Percentiles rank a stretch among this genome's conserved stretches.
Evolutionary conservation across 2,113 vertebrate species (phyloP).

Genomic region (Microcebus tavaratra): DNA sequence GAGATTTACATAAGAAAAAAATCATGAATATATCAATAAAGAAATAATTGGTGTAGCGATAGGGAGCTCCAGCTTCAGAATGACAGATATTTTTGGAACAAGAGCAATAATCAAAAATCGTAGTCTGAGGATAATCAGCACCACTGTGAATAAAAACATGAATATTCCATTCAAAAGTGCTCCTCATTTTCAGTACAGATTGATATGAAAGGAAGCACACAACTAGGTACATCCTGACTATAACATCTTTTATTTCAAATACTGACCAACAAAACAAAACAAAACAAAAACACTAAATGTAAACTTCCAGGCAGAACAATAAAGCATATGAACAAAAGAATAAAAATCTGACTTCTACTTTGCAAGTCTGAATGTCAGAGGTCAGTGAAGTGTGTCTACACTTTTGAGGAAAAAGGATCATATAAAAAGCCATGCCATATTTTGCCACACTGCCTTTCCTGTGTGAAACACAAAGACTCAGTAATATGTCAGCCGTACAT

Average conservation of each 20-base stretch:
- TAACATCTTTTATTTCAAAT: not conserved
- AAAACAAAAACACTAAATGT: not conserved
- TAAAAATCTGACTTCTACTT: not conserved
- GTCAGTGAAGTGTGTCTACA: not conserved
- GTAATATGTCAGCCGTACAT: not conserved
- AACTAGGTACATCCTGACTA: not conserved
- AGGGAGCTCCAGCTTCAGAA: not conserved
- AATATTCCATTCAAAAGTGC: not conserved
- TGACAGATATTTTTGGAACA: not conserved
- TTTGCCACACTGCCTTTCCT: not conserved
- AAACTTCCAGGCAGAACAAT: not conserved
- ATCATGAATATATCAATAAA: not conserved
- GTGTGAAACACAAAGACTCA: not conserved
- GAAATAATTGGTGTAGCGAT: not conserved
- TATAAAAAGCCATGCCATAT: not conserved
- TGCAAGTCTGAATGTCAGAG: not conserved
- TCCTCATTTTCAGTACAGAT: not conserved
- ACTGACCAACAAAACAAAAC: not conserved
- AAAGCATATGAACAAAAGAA: not conserved
- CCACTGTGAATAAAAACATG: not conserved
- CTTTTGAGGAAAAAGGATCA: not conserved
- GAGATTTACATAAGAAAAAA: not conserved
- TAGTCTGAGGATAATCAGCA: not conserved
- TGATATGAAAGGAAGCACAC: not conserved
- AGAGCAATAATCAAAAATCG: not conserved